These are phyloP conservation scores for Saccostrea cuccullata DNA, from an alignment of 1,140 invertebrate species.

Conservation along the genomic window DNA sequence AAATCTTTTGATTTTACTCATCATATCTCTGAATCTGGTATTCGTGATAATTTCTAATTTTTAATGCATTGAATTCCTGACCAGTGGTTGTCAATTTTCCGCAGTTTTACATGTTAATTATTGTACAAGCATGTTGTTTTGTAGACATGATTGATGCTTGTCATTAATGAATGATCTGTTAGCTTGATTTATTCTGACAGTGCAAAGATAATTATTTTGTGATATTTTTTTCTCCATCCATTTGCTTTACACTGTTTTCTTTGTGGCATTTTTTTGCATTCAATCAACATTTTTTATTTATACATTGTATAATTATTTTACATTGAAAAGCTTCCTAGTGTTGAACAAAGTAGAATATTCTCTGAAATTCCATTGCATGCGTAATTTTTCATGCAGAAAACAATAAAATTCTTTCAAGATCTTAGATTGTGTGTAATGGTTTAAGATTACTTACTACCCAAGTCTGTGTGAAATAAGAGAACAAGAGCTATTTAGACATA, in stretches of 20 bases:
- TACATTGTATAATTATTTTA: background rate
- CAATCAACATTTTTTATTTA: background rate
- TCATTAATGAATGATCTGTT: background rate
- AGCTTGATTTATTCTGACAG: background rate
- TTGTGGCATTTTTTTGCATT: background rate
- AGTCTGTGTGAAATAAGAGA: too few species aligned
- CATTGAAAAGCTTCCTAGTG: background rate
- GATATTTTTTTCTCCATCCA: constrained; percentile 34
- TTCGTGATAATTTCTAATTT: background rate
- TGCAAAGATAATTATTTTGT: background rate
- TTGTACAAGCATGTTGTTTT: background rate
- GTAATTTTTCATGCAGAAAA: background rate
- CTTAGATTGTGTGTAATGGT: background rate
- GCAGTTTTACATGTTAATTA: background rate
- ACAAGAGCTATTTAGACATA: too few species aligned
- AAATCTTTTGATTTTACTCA: too few species aligned
- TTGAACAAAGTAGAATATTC: background rate
- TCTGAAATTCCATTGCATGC: constrained; percentile 21
- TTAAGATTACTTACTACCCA: background rate
- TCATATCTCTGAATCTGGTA: too few species aligned
- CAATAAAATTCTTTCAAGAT: background rate
- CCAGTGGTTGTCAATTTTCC: background rate
- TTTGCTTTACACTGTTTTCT: constrained; percentile 15
- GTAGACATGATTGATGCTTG: background rate
- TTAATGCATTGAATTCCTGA: background rate